Base-by-base conservation (phyloP, 2,797 vertebrate genomes). In the Bufotes viridis region DNA sequence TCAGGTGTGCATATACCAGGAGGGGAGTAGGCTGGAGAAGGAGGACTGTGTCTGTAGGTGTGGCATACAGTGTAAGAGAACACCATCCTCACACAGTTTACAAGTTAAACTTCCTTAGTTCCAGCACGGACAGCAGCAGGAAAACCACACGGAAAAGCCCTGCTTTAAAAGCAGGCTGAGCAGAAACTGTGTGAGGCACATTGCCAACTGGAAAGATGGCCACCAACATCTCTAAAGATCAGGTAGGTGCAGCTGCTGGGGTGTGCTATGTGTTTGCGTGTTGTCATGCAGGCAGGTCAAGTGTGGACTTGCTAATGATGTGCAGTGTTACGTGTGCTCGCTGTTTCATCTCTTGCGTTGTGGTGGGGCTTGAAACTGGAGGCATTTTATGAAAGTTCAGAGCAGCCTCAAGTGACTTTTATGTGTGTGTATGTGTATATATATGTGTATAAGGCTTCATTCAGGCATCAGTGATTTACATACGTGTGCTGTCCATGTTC, bases 211-310 rank as follows among this genome's bases (percentile, higher is more conserved):
- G 34, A 5, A 80, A 51, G 26, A 91, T 91, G 91, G 72, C 80
- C 76, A 89, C 34, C 61, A 26, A 22, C 7, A 55, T 70, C 11
- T 61, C 57, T 51, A 90, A 87, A 70, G 90, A 91, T 2, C 90
- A 90, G 90, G 90, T 91, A 87, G 5, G 84, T 70, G 49, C n/a
- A 22, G 67, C 24, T 42, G 69, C 3, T 74, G 70, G 2, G 24
- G 78, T 63, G 75, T 24, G 57, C 49, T 81, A 20, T 72, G 57
- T 22, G 53, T 0, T 7, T 58, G 58, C 57, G 57, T 75, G 26
- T 7, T 57, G 42, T 15, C n/a, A 49, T 69, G 58, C 42, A 53
- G 34, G 12, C 22, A 49, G 3, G 24, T 78, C 82, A 49, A 75
- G 65, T 8, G 14, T 22, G 26, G 49, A 67, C n/a, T 57, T 61